Evolutionary conservation across 2,113 vertebrate genomes (phyloP).

Genomic region (Passer montanus): DNA sequence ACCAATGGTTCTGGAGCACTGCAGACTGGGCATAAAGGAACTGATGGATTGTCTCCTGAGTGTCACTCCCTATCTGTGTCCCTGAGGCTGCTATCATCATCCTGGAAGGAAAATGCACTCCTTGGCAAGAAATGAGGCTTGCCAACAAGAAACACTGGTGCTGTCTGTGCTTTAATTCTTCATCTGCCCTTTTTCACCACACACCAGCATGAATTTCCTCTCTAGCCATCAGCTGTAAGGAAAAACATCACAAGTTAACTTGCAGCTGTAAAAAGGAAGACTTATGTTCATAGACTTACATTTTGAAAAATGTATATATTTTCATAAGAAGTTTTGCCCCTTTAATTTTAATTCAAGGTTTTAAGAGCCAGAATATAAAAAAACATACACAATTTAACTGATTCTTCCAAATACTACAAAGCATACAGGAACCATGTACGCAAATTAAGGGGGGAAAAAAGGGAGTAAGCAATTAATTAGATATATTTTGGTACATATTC

Average conservation of each 20-base stretch:
- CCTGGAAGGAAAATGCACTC: not conserved
- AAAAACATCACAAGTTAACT: not conserved
- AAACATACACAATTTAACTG: not conserved
- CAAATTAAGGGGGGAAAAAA: not conserved
- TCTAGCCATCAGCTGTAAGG: not conserved
- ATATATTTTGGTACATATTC: not conserved
- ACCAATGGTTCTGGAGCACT: not conserved
- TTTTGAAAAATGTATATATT: not conserved
- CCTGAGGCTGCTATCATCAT: not conserved
- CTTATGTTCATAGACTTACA: not conserved
- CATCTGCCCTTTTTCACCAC: not conserved
- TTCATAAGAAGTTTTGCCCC: not conserved
- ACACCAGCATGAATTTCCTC: not conserved
- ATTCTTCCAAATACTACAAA: not conserved
- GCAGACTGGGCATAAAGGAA: not conserved
- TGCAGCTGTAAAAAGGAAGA: not conserved
- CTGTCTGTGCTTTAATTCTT: not conserved
- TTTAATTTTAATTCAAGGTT: not conserved
- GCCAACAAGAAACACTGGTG: not conserved
- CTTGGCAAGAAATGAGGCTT: not conserved
- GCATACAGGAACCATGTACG: fast-evolving
- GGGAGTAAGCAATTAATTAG: not conserved
- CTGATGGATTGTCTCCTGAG: not conserved
- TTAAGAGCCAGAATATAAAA: not conserved
- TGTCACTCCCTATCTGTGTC: not conserved